Base-by-base conservation (phyloP, 2,888 invertebrate genomes). In the Aspidiotus rigidus region DNA sequence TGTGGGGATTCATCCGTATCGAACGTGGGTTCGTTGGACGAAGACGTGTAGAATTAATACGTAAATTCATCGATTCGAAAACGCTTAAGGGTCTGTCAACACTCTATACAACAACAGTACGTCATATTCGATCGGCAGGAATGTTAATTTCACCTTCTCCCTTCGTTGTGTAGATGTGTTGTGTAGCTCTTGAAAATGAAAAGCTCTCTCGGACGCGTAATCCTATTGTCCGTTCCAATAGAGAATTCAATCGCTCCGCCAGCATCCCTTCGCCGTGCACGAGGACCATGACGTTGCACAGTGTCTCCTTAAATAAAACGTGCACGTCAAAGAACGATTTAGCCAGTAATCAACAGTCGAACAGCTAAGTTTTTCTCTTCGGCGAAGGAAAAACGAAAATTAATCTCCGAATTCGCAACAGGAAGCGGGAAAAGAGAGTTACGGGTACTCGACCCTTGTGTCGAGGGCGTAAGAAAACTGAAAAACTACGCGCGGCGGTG, bases 91-190 rank as follows among this genome's bases (percentile, higher is more conserved):
- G 49, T 49, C 49, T 49, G n/a, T 49, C 49, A 28, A 28, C 28
- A 28, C 28, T 28, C 28, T 28, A 28, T 28, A 28, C 28, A 28
- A 28, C 28, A 28, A 28, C 28, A n/a, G 49, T 49, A n/a, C 49
- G 49, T 49, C 49, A 49, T 49, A 49, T 49, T n/a, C 49, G 49
- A 49, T n/a, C n/a, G 6, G 11, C 11, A 49, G n/a, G 49, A 49
- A 49, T 49, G 49, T 49, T 49, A 49, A 49, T 49, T 49, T 49
- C 49, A n/a, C 49, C 49, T n/a, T 49, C 49, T 49, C 49, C n/a
- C 49, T n/a, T n/a, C 49, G 28, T 28, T 28, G 28, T 28, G 28
- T 28, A 28, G 1, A 28, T 1, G 5, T 28, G 28, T 28, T 13
- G 49, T n/a, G 49, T n/a, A 49, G n/a, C 11, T 49, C n/a, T 49